These are phyloP conservation scores for Papilio polytes DNA, from an alignment of 1,140 invertebrate genomes.

Conservation along the genomic window DNA sequence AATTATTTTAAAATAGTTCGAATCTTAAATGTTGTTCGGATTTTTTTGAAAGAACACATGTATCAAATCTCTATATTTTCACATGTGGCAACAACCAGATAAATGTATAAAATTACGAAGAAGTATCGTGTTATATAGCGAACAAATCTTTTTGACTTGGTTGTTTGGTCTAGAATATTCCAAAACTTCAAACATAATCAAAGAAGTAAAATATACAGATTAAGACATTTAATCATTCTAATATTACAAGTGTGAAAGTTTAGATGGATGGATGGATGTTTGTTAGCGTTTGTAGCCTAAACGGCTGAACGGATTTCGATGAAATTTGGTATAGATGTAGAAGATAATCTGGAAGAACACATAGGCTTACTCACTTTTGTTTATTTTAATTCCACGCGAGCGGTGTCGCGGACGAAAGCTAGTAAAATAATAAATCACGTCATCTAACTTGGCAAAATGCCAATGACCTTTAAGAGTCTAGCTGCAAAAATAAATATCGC, in stretches of 20 bases:
- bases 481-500: conserved; percentile 37
- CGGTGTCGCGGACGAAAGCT: too few relatives aligned
- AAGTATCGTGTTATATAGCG: background rate
- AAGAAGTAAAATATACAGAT: background rate
- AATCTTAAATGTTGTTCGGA: background rate
- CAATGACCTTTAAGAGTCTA: conserved; percentile 34
- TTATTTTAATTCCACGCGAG: too few relatives aligned
- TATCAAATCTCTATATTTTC: background rate
- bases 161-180: background rate
- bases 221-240: too few relatives aligned
- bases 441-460: background rate
- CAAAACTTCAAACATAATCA: too few relatives aligned
- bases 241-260: too few relatives aligned
- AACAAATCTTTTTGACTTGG: background rate
- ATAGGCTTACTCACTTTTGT: too few relatives aligned
- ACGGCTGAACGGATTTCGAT: too few relatives aligned
- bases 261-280: too few relatives aligned
- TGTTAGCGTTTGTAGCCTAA: too few relatives aligned
- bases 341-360: too few relatives aligned
- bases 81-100: background rate
- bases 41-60: background rate
- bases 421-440: background rate
- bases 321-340: too few relatives aligned
- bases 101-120: background rate
- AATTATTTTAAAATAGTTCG: background rate